A percentile compares a stretch with the other conserved stretches of the same genome.
These are phyloP conservation scores for Solenopsis invicta DNA, from an alignment of 1,140 invertebrate species.

Conservation along the genomic window DNA sequence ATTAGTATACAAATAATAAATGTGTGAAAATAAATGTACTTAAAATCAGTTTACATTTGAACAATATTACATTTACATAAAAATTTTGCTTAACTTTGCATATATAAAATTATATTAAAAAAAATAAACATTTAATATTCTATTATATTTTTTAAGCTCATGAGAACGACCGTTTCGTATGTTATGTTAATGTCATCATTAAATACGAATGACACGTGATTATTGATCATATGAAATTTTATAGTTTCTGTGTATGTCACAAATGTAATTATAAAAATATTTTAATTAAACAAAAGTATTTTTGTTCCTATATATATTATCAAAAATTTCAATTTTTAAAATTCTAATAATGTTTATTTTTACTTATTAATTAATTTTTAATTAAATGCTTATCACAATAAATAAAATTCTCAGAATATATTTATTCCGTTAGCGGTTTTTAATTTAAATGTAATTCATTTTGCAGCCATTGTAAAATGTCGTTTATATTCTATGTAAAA, in stretches of 20 bases:
- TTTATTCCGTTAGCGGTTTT: too few species aligned
- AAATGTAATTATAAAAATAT: conserved; percentile 6
- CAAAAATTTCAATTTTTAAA: neutral
- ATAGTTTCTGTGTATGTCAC: neutral
- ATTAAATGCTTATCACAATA: neutral
- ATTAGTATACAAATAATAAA: neutral
- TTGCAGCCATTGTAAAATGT: too few species aligned
- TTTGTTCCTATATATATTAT: neutral
- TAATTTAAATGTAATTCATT: too few species aligned
- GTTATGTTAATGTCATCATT: conserved; percentile 38
- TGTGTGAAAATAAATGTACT: neutral
- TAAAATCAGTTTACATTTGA: neutral
- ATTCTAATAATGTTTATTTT: neutral
- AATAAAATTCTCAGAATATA: neutral
- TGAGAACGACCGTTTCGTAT: conserved; percentile 32
- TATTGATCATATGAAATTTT: neutral
- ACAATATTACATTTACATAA: neutral
- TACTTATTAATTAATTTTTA: neutral
- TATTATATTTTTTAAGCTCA: conserved; percentile 29
- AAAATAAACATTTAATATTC: conserved; percentile 20
- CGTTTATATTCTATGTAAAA: too few species aligned
- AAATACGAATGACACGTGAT: neutral
- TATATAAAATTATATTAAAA: neutral
- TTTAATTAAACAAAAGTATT: conserved; percentile 1
- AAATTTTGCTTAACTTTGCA: neutral